These are phyloP conservation scores for Bombus turneri DNA, from an alignment of 1,140 invertebrate species.

Conservation along the genomic window DNA sequence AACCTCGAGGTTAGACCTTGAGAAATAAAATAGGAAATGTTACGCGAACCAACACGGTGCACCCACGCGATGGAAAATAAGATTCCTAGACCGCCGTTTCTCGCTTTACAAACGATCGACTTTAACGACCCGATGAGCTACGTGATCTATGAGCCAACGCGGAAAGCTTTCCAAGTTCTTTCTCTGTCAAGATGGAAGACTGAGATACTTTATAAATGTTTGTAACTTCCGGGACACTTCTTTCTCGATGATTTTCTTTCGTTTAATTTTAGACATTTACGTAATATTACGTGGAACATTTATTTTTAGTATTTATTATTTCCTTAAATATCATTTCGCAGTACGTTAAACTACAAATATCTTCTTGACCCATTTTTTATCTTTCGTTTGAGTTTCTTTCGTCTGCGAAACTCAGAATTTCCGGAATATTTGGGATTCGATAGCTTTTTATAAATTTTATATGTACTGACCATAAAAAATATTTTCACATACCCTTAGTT, in stretches of 20 bases:
- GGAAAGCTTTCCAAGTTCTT: slow-evolving; percentile 31
- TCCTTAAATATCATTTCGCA: background rate
- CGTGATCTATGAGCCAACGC: slow-evolving; percentile 23
- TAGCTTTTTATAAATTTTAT: too few relatives aligned
- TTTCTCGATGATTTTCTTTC: background rate
- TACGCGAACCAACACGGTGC: slow-evolving; percentile 45
- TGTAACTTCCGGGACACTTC: slow-evolving; percentile 31
- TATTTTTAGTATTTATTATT: background rate
- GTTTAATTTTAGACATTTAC: background rate
- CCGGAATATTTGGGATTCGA: too few relatives aligned
- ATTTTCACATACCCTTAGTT: too few relatives aligned
- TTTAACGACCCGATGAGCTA: slow-evolving; percentile 59
- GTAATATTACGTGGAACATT: background rate
- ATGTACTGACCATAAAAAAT: too few relatives aligned
- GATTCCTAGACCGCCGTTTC: slow-evolving; percentile 25
- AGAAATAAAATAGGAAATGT: slow-evolving; percentile 10
- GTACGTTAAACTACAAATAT: background rate
- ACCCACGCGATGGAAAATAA: slow-evolving; percentile 61
- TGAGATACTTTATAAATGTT: slow-evolving; percentile 24
- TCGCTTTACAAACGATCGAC: slow-evolving; percentile 46
- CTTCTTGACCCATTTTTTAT: too few relatives aligned
- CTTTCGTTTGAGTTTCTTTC: too few relatives aligned
- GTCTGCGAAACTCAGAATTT: too few relatives aligned
- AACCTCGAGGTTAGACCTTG: slow-evolving; percentile 29
- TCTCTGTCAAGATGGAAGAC: background rate